Base-by-base conservation (phyloP, 2,797 vertebrate genomes). In the Eulemur albifrons region DNA sequence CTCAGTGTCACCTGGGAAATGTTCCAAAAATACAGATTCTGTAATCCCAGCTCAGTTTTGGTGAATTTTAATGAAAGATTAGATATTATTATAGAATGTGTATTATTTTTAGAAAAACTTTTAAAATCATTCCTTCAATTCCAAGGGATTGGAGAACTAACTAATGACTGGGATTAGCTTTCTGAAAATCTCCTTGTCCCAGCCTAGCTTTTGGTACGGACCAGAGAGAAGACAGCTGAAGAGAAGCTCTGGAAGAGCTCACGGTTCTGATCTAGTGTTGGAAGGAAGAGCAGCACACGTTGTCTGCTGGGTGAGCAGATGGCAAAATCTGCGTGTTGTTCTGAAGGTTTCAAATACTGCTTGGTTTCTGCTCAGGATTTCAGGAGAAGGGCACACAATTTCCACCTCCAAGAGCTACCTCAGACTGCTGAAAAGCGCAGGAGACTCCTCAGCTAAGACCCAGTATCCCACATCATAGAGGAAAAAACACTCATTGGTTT, bases 261-360 rank as follows among this genome's bases (percentile, higher is more conserved):
- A 21, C 0, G 4, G 30, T 76, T 63, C 65, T 48, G 43, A 61
- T 12, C 72, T 40, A 7, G 30, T 13, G 11, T 52, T 20, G 6
- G 70, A 65, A 83, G 70, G 9, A 43, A 75, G 80, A 69, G 17
- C 9, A 20, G 21, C 14, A 9, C 14, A 27, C 4, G 2, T 61
- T 48, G 52, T 63, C 69, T 83, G 25, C 40, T 3, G 0, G 7
- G 52, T 6, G 20, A 76, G 76, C 54, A 48, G 45, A 54, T 18
- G 27, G 8, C 69, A 48, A 10, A 11, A 9, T 7, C 1, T 2
- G 32, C 0, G 1, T 10, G 23, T 17, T 63, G 12, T 30, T 30
- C 52, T 2, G 38, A 43, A 54, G 54, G 27, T 14, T 73, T 48
- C 48, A 45, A 35, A 59, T 21, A 23, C 5, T 0, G 40, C 6